These are phyloP conservation scores for Criorhina ranunculi DNA, from an alignment of 2,888 invertebrate genomes.

Conservation along the genomic window DNA sequence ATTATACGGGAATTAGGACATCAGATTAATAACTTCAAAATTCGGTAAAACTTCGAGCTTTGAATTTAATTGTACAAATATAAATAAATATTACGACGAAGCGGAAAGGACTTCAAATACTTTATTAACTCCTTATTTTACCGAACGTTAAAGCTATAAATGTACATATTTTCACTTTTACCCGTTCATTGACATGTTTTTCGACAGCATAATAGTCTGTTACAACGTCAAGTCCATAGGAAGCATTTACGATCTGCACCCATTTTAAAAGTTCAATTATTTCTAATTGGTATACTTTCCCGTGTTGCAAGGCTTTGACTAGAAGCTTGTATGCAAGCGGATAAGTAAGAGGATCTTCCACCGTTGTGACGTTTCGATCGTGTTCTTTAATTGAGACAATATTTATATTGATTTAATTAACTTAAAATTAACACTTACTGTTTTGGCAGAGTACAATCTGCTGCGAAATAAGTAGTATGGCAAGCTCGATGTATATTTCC, in stretches of 20 bases:
- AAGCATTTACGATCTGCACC: constrained; percentile 80
- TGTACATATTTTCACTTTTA: constrained; percentile 28
- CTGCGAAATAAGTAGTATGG: constrained; percentile 81
- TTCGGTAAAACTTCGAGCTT: too few relatives aligned
- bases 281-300: constrained; percentile 78
- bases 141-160: neutral
- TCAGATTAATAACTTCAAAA: too few relatives aligned
- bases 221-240: constrained; percentile 79
- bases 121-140: too few relatives aligned
- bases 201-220: constrained; percentile 68
- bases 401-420: constrained; percentile 12
- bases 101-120: too few relatives aligned
- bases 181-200: constrained; percentile 79
- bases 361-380: constrained; percentile 59
- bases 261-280: constrained; percentile 81
- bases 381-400: constrained; percentile 20
- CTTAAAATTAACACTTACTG: constrained; percentile 58
- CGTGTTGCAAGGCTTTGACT: constrained; percentile 78
- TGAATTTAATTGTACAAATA: too few relatives aligned
- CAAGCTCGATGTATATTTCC: constrained; percentile 81
- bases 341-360: constrained; percentile 81
- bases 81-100: too few relatives aligned
- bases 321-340: constrained; percentile 81
- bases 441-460: constrained; percentile 79
- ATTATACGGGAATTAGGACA: too few relatives aligned